Base-by-base conservation (phyloP, 2,888 invertebrate species). In the Xestia xanthographa region DNA sequence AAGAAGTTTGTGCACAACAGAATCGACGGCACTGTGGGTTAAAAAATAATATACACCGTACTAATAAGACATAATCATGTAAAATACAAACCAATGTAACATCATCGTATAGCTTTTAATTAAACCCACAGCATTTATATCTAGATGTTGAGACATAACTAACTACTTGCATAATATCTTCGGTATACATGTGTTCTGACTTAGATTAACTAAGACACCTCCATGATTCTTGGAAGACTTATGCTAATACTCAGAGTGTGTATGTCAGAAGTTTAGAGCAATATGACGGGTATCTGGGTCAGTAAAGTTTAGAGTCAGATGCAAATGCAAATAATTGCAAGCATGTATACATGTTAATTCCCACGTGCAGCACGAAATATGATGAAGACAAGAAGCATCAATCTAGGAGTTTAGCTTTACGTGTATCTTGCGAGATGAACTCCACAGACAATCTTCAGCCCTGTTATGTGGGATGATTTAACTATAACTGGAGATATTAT, bases 221-320 rank as follows among this genome's bases (percentile, higher is more conserved):
- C 0, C 8, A 34, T n/a, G 20, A 3, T 34, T 67, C 71, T 70
- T 11, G 5, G 26, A 22, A 58, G 2, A 45, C 17, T 26, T 45
- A 73, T 73, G 58, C 22, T 17, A 73, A 73, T 74, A 73, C 22
- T 8, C 17, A 26, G 5, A 73, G 56, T 45, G 38, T 69, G 11
- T 26, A 58, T 74, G 8, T 22, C 26, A 38, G n/a, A 72, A 73
- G 73, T 58, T 72, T 14, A 74, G 0, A 38, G 45, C 45, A 26
- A 60, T 38, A 60, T 60, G 38, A n/a, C n/a, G n/a, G n/a, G n/a
- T n/a, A n/a, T n/a, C n/a, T n/a, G n/a, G n/a, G 34, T 58, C 58
- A 48, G 26, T 34, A n/a, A 50, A 50, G 22, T 66, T 45, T 66
- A 22, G 22, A 34, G 9, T n/a, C 34, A n/a, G 50, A 38, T 69